These are phyloP conservation scores for Gallinago paraguaiae DNA, from an alignment of 2,113 vertebrate species.

Conservation along the genomic window DNA sequence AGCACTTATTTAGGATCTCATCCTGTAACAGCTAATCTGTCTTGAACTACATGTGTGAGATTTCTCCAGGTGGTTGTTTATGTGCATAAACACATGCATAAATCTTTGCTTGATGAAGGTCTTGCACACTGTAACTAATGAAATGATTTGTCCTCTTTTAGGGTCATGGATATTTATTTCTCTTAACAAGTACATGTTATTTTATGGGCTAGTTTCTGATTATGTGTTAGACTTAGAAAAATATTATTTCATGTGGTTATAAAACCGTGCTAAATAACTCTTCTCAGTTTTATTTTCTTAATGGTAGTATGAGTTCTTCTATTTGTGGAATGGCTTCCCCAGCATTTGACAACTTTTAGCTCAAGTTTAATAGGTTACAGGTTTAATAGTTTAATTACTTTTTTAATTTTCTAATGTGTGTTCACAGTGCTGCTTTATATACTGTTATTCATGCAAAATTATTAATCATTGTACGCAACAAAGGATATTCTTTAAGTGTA, in stretches of 20 bases:
- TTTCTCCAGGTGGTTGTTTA: neutral
- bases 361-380: neutral
- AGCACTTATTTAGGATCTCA: neutral
- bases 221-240: constrained; percentile 29
- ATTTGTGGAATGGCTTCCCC: neutral
- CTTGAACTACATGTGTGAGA: neutral
- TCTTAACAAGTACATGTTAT: neutral
- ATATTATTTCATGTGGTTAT: constrained; percentile 24
- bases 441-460: neutral
- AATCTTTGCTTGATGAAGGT: constrained; percentile 3
- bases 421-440: neutral
- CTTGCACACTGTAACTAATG: neutral
- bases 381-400: neutral
- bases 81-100: neutral
- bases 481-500: neutral
- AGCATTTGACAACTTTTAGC: neutral
- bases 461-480: neutral
- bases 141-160: neutral
- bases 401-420: neutral
- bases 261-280: neutral
- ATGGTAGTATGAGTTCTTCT: neutral
- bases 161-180: neutral
- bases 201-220: constrained; percentile 11
- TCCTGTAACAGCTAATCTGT: neutral
- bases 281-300: constrained; percentile 17